These are phyloP conservation scores for Caenorhabditis elegans DNA, from an alignment of 1,140 invertebrate genomes.

Conservation along the genomic window DNA sequence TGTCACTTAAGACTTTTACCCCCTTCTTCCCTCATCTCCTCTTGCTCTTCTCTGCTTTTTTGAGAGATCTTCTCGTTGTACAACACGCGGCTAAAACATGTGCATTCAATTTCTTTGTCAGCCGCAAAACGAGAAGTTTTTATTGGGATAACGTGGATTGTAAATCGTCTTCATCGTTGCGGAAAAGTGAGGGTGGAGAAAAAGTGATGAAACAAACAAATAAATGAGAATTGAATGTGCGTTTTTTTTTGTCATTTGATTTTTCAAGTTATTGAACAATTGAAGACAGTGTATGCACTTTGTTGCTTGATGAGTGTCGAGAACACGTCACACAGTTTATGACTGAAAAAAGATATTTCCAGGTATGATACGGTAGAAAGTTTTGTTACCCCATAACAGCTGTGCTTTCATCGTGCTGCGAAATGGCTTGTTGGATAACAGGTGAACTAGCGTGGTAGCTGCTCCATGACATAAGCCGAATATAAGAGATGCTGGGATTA, in stretches of 20 bases:
- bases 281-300: neutral
- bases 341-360: neutral
- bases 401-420: conserved; percentile 2
- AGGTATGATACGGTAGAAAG: neutral
- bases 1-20: neutral
- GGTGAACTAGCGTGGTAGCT: neutral
- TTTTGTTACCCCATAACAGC: conserved; percentile 11
- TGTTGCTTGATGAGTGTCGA: neutral
- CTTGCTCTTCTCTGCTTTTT: neutral
- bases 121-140: conserved; percentile 23
- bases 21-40: neutral
- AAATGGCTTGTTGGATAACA: conserved; percentile 27
- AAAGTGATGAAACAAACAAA: neutral
- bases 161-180: neutral
- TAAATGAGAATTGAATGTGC: too few species aligned
- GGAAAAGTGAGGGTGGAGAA: neutral
- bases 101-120: conserved; percentile 33
- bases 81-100: conserved; percentile 8
- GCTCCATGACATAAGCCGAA: neutral
- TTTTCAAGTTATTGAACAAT: neutral
- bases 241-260: too few species aligned
- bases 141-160: conserved; percentile 20
- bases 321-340: neutral
- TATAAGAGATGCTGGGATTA: conserved; percentile 12
- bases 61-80: conserved; percentile 20